A percentile compares a stretch with the other conserved stretches of the same genome.
These are phyloP conservation scores for Cheilosia pagana DNA, from an alignment of 2,888 invertebrate species.

Conservation along the genomic window DNA sequence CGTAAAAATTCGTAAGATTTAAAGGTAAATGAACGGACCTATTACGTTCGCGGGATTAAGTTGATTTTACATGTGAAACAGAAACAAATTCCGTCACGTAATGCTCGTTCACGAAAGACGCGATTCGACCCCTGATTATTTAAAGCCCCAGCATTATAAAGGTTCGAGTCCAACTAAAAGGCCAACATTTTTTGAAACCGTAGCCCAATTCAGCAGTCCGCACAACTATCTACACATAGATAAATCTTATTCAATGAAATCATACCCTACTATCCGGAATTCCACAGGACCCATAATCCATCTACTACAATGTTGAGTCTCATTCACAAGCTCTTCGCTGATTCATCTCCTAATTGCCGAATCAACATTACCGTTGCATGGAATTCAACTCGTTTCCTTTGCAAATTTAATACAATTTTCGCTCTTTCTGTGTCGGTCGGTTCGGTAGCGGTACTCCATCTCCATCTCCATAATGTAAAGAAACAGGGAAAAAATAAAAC, in stretches of 20 bases:
- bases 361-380: constrained; percentile 64
- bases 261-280: not conserved
- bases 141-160: too few species aligned
- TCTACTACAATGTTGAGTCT: constrained; percentile 10
- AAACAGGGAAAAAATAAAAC: constrained; percentile 19
- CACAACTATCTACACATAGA: constrained; percentile 6
- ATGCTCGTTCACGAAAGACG: too few species aligned
- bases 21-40: too few species aligned
- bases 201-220: too few species aligned
- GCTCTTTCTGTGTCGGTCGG: constrained; percentile 21
- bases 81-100: too few species aligned
- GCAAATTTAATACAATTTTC: constrained; percentile 26
- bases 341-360: constrained; percentile 65
- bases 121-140: too few species aligned
- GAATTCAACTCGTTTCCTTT: constrained; percentile 53
- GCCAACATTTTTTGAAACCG: too few species aligned
- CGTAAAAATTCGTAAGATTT: too few species aligned
- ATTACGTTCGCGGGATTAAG: too few species aligned
- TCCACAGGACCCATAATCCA: constrained; percentile 4
- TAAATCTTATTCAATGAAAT: constrained; percentile 4
- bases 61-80: too few species aligned
- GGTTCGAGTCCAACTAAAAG: too few species aligned
- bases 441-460: constrained; percentile 42
- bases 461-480: not conserved
- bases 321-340: constrained; percentile 49